Conservation (phyloP, 2,888 invertebrate genomes). For the Ochropleura plecta region DNA sequence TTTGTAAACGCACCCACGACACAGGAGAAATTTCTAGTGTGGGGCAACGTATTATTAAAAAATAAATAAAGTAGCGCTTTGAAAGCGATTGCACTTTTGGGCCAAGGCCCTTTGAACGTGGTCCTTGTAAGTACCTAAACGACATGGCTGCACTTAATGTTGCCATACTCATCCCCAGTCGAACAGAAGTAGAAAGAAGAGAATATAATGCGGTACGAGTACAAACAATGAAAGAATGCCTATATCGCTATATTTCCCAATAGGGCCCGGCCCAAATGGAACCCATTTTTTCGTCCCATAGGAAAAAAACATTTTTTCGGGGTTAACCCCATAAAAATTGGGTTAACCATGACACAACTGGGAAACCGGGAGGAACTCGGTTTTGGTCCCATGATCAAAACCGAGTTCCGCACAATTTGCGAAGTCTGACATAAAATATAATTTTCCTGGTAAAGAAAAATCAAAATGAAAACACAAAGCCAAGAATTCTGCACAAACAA, state of each 20-base stretch:
- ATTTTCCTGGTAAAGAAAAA: background rate
- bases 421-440: background rate
- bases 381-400: no score
- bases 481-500: slow-evolving; percentile 42
- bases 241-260: background rate
- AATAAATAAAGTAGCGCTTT: background rate
- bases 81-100: background rate
- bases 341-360: no score
- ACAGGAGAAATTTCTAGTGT: no score
- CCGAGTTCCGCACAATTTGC: no score
- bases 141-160: background rate
- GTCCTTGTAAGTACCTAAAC: background rate
- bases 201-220: rapidly evolving
- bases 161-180: background rate
- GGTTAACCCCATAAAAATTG: no score
- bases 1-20: no score
- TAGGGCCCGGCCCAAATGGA: no score
- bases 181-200: background rate
- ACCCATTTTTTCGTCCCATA: no score
- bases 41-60: no score
- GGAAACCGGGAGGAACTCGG: no score
- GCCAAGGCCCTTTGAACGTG: background rate
- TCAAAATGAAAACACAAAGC: background rate
- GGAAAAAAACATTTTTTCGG: no score
- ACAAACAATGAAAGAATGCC: background rate